These are phyloP conservation scores for Parazoanthus darwini DNA, from an alignment of 92 coral and sea anemone genomes.

Conservation along the genomic window DNA sequence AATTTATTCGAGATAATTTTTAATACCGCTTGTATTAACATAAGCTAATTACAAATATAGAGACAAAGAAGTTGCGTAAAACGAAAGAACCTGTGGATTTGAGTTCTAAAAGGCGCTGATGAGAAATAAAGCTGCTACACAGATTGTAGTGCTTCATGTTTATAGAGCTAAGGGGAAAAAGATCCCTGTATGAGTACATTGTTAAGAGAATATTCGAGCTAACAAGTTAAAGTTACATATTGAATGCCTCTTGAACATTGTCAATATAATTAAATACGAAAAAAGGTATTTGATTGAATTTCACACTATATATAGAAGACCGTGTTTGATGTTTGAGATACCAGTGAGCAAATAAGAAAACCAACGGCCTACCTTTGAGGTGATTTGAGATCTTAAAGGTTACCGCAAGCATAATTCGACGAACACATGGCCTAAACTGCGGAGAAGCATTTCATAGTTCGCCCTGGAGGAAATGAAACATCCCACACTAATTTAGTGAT, in stretches of 20 bases:
- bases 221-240: background rate
- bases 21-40: background rate
- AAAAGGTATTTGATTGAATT: background rate
- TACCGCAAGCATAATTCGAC: background rate
- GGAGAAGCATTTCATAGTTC: background rate
- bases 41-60: background rate
- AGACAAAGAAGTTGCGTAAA: background rate
- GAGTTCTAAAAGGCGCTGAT: too few relatives aligned
- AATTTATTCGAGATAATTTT: background rate
- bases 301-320: background rate
- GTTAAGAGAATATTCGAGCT: background rate
- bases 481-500: background rate
- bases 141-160: background rate
- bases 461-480: background rate
- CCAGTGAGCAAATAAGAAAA: background rate
- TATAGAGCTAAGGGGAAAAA: background rate
- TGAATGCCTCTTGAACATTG: background rate
- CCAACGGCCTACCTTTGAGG: background rate
- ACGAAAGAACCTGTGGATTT: background rate
- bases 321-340: background rate
- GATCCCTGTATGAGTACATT: background rate
- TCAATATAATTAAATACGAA: background rate
- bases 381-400: background rate
- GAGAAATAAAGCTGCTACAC: background rate
- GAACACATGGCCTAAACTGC: background rate